phyloP scores from a whole-genome alignment of 2,888 invertebrate genomes.

The Silvanus unidentatus region DNA sequence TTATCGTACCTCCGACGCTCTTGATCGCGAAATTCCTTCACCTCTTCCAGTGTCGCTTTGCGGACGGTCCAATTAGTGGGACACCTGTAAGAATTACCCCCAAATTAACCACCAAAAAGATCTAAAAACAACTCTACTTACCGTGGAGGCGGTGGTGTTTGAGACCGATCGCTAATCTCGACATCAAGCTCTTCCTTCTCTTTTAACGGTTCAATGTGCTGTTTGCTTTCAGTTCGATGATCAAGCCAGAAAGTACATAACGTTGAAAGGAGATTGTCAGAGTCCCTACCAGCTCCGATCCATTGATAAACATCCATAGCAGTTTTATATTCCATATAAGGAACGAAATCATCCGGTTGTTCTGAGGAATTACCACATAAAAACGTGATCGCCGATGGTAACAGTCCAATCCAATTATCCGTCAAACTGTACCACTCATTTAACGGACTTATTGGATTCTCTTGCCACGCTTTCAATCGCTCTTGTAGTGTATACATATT shows the following conservation, averaged over 20 bases:
- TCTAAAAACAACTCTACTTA: no score
- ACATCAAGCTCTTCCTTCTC: conserved; percentile 41
- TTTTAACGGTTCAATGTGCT: conserved; percentile 28
- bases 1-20: conserved; percentile 80
- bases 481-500: conserved; percentile 70
- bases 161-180: conserved; percentile 42
- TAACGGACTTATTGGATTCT: conserved; percentile 73
- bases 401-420: conserved; percentile 67
- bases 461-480: conserved; percentile 66
- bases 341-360: conserved; percentile 81
- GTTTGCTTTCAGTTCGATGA: conserved; percentile 49
- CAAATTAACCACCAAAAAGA: no score
- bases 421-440: conserved; percentile 73
- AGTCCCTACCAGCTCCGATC: conserved; percentile 91
- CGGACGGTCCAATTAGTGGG: conserved; percentile 80
- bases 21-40: conserved; percentile 69
- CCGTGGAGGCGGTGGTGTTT: conserved; percentile 53
- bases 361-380: conserved; percentile 76
- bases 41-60: conserved; percentile 70
- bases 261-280: conserved; percentile 68
- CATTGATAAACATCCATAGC: conserved; percentile 73
- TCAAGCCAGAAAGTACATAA: conserved; percentile 77
- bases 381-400: conserved; percentile 76
- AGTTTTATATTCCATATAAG: conserved; percentile 78
- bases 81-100: conserved; percentile 47